Evolutionary conservation across 64 coral and sea anemone genomes (phyloP).

Genomic region (Astreopora myriophthalma): DNA sequence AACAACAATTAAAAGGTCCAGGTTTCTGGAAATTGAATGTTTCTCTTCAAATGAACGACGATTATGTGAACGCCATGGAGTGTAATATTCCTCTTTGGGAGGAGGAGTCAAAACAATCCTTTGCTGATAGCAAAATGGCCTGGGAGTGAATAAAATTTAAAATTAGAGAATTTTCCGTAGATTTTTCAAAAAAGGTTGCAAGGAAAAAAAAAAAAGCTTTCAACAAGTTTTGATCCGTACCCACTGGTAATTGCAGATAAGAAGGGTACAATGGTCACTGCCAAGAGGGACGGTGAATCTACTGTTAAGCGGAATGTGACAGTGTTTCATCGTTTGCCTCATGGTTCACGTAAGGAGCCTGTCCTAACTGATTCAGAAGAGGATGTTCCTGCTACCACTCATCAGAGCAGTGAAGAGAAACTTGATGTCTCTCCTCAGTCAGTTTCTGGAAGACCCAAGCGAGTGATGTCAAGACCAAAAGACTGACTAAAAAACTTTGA

Average conservation of each 20-base stretch:
- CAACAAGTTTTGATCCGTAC: background rate
- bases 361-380: background rate
- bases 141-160: too few species aligned
- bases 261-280: background rate
- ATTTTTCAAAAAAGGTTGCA: too few species aligned
- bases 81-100: too few species aligned
- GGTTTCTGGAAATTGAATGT: too few species aligned
- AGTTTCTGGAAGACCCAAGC: background rate
- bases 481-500: background rate
- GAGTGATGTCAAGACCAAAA: background rate
- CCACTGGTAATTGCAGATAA: background rate
- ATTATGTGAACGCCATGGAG: too few species aligned
- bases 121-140: too few species aligned
- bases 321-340: background rate
- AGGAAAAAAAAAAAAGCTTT: constrained; percentile 9
- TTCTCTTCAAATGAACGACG: too few species aligned
- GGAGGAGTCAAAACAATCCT: too few species aligned
- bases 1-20: too few species aligned
- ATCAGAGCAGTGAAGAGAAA: background rate
- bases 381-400: background rate
- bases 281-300: background rate
- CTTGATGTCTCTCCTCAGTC: background rate
- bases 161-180: too few species aligned
- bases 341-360: background rate
- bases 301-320: background rate